Base-by-base conservation (phyloP, 2,113 vertebrate species). In the Callocephalon fimbriatum region DNA sequence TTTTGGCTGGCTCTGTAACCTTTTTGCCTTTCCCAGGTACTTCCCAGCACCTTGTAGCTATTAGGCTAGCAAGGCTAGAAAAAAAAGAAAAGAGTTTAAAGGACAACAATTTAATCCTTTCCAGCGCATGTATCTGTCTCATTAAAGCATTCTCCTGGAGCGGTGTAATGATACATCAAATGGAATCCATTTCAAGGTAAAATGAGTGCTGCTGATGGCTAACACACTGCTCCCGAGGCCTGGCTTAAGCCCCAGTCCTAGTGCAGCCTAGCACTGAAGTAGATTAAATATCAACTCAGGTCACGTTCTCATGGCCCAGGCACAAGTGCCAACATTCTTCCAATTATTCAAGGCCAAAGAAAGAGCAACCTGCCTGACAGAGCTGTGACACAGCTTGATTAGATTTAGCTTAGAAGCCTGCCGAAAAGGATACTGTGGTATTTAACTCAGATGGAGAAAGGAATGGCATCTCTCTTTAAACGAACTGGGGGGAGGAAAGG, bases 251-350 rank as follows among this genome's bases (percentile, higher is more conserved):
- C 84, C 94, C 78, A 85, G 96, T 47, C 95, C 97, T 86, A 86
- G 91, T 94, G 96, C 97, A 97, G 96, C 96, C 97, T 96, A 97
- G 97, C 98, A 97, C 97, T 96, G 95, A 91, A 97, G 96, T 96
- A 98, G 98, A 98, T 98, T 98, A 98, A 98, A 98, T 98, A 98
- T 98, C 98, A 98, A 91, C 90, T 77, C 91, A 71, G 96, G 96
- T 97, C 98, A 98, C 93, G 61, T 97, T 97, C 97, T 97, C 98
- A 96, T 97, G 97, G 98, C 89, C 98, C 93, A 96, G 95, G 97
- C 97, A 97, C 98, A 98, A 98, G 98, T 91, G 95, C 96, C 97
- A 98, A 96, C 96, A 96, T 98, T 98, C 97, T 96, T 97, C 96
- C 94, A 96, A 98, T 97, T 98, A 98, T 98, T 97, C 95, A 83